Evolutionary conservation across 2,113 vertebrate genomes (phyloP), one percentile per base, ranked within the genome.

Genomic region (Triplophysa rosa): DNA sequence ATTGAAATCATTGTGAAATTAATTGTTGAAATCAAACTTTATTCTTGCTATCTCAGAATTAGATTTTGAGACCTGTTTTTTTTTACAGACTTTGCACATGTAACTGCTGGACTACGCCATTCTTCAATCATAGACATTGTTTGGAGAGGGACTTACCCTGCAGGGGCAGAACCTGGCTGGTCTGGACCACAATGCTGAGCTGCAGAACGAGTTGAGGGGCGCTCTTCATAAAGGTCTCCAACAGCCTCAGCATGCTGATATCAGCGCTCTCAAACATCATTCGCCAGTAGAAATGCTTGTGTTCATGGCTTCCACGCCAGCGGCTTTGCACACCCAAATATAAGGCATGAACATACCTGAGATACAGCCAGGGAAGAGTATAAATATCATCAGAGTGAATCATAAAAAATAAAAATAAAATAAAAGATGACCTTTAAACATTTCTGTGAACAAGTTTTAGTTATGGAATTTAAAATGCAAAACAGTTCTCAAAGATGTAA

Each of bases 151-250:
- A 83, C 95, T 95, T 87, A 99, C 98, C 97, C 84, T 97, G 96
- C 75, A 99, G 89, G 0, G 95, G 95, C 79, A 94, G 88, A 4
- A 94, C 89, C 80, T 87, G 80, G 62, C 86, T 91, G 82, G 89
- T 90, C 78, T 96, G 92, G 84, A 98, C 88, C 94, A 98, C 95
- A 88, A 99, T 97, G 93, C 95, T 97, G 85, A 99, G 96, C 94
- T 99, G 97, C 91, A 99, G 92, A 68, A 99, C 97, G 0, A 99
- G 95, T 91, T 99, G 98, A n/a, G 98, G 98, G 2, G 97, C 98
- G 14, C 96, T 99, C 93, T 98, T 98, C 86, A 99, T 93, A 89
- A 99, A 99, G 86, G 96, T 96, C 93, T 99, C 97, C 68, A 99
- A 94, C 68, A 99, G 93, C 11, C 97, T 93, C 86, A 99, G 91